Base-by-base conservation (phyloP, 2,113 vertebrate genomes). In the Pangasianodon gigas region DNA sequence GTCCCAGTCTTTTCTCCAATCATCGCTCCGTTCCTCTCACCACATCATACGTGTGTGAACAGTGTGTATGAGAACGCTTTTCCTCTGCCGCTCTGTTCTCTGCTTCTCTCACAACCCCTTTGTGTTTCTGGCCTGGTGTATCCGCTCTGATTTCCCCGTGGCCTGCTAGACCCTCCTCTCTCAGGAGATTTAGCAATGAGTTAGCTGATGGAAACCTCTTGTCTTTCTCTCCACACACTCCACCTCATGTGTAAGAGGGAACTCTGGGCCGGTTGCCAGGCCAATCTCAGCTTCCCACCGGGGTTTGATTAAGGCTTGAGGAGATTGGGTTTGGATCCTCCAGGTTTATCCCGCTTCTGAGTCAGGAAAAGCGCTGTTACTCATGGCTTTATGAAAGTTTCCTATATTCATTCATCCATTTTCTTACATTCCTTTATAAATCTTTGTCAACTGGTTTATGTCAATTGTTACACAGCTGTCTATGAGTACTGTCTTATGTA, bases 291-390 rank as follows among this genome's bases (percentile, higher is more conserved):
- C 85, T 37, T 84, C 62, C 86, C 32, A 65, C 77, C 60, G 77
- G 71, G 88, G 86, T 89, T 90, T 91, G 85, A 90, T 91, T 88
- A 90, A 87, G 67, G 71, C 52, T 18, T 37, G 79, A 81, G 88
- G 85, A 87, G 87, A 91, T 88, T 60, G 51, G 65, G 86, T 79
- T 88, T 51, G 4, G 58, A 89, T 79, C 83, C 85, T 71, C 86
- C 77, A 11, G 29, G 44, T 48, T 83, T 67, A 56, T 91, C 41
- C 51, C 11, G 32, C 32, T 69, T 67, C 60, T 6, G 54, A 24
- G 32, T 77, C 46, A 56, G 37, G 46, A 79, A 89, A 87, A 51
- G 51, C 81, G 19, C 54, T 58, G 77, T 75, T 44, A 29, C 88
- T 89, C 80, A 79, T 65, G 54, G 87, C 90, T 69, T 87, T 24